phyloP scores from a whole-genome alignment of 2,888 invertebrate species.

The Caenorhabditis sp. region DNA sequence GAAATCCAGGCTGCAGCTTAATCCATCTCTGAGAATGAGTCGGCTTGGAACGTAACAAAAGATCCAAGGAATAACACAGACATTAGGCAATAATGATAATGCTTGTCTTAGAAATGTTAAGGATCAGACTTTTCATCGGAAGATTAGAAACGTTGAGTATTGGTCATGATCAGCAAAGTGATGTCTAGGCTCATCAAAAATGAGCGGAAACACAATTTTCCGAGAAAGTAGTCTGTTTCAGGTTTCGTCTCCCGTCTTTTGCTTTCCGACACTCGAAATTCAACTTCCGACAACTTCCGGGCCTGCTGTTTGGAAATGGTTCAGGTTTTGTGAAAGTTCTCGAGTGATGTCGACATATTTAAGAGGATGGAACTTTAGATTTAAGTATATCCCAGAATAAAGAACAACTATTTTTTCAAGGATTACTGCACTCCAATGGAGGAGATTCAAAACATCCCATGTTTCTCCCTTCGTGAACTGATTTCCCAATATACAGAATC shows the following conservation, averaged over 20 bases:
- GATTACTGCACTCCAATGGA: neutral
- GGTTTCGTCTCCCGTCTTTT: too few species aligned
- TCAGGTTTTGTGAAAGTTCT: too few species aligned
- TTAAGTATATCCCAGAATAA: too few species aligned
- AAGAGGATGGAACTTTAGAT: too few species aligned
- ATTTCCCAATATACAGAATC: constrained; percentile 10
- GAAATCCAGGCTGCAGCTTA: constrained; percentile 6
- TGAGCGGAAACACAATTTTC: too few species aligned
- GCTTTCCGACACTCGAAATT: too few species aligned
- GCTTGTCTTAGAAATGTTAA: constrained; percentile 15
- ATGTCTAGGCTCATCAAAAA: neutral
- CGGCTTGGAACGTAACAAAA: constrained; percentile 22
- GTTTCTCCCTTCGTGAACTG: constrained; percentile 2
- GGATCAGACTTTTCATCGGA: neutral
- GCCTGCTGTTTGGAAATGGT: too few species aligned
- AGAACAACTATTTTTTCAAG: too few species aligned
- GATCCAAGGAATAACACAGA: neutral
- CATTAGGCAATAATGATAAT: neutral
- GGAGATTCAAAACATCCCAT: neutral
- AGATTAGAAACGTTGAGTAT: neutral
- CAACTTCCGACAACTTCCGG: too few species aligned
- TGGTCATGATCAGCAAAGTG: neutral
- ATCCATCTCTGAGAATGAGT: constrained; percentile 15
- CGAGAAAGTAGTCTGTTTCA: too few species aligned
- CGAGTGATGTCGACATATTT: too few species aligned